Conservation (phyloP, 2,113 vertebrate genomes). For the Chaetura pelagica region DNA sequence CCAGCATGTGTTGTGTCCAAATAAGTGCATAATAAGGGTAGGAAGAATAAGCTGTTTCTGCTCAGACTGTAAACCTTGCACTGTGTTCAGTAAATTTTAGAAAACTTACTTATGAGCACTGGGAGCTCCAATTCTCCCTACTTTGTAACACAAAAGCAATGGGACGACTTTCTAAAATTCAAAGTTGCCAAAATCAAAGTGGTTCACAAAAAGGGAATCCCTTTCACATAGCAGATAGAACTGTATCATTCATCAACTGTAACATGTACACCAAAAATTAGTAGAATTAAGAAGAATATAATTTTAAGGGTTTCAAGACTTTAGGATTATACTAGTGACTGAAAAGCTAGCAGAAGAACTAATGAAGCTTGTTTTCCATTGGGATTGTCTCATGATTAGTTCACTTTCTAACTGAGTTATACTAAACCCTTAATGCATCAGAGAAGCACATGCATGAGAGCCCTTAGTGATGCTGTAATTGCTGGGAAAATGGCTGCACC, state of each 20-base stretch:
- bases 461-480: not conserved
- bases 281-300: not conserved
- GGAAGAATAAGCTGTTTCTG: not conserved
- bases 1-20: not conserved
- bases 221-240: not conserved
- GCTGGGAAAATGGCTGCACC: not conserved
- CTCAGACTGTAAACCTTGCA: not conserved
- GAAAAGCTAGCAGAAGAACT: not conserved
- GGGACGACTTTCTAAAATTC: not conserved
- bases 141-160: not conserved
- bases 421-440: not conserved
- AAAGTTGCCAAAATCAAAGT: not conserved
- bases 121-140: not conserved
- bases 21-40: not conserved
- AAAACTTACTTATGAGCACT: not conserved
- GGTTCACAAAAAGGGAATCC: not conserved
- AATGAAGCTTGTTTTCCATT: not conserved
- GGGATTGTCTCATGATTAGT: not conserved
- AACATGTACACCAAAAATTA: not conserved
- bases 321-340: not conserved
- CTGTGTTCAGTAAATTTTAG: not conserved
- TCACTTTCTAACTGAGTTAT: not conserved
- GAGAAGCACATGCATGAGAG: not conserved
- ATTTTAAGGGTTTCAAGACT: not conserved
- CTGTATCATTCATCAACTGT: not conserved